A percentile compares a stretch with the other conserved stretches of the same genome.
These are phyloP conservation scores for Amazona vittata DNA, from an alignment of 2,113 vertebrate genomes.

Conservation along the genomic window DNA sequence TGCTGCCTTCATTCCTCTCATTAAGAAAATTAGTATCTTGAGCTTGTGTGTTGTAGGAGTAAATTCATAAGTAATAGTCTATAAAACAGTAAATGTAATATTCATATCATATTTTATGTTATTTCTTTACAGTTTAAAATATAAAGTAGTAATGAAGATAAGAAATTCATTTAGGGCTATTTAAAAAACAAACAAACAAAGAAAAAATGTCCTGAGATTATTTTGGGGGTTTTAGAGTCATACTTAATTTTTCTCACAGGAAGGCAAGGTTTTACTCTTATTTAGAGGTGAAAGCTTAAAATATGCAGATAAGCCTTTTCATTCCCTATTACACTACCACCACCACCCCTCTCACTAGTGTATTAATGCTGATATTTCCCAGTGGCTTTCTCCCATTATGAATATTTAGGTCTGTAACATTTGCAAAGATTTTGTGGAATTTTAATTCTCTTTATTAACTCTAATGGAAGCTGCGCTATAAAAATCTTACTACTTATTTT, in stretches of 20 bases:
- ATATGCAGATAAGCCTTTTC: background rate
- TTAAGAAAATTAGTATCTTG: background rate
- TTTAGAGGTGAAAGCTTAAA: background rate
- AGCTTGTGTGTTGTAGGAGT: background rate
- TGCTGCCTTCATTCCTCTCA: background rate
- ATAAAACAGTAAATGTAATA: background rate
- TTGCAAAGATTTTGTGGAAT: background rate
- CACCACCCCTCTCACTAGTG: rapidly evolving
- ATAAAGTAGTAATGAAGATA: background rate
- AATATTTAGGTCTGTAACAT: background rate
- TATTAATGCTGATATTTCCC: background rate
- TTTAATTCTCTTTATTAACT: background rate
- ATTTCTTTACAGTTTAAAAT: background rate
- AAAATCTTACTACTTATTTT: background rate
- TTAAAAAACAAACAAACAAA: background rate
- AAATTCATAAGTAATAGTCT: background rate
- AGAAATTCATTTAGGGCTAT: background rate
- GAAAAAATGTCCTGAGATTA: background rate
- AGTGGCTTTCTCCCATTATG: background rate
- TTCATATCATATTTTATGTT: background rate
- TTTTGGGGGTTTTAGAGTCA: background rate
- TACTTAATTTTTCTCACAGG: background rate
- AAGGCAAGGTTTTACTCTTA: background rate
- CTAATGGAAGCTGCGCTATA: background rate
- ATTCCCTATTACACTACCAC: background rate